A percentile compares a stretch with the other conserved stretches of the same genome.
Evolutionary conservation across 2,888 invertebrate species (phyloP).

Genomic region (Torymus texanus): DNA sequence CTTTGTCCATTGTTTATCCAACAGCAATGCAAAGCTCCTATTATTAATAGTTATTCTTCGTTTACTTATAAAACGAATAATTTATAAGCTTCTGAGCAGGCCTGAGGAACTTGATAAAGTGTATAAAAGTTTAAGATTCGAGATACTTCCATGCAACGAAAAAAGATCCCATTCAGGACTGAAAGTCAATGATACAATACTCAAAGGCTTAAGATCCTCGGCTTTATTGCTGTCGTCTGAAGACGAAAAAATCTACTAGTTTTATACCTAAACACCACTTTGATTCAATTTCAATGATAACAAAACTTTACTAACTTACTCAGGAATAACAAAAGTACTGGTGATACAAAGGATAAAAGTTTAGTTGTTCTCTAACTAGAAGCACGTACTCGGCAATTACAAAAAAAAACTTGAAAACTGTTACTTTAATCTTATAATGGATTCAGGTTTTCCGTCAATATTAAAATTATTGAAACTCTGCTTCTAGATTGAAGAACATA

Average conservation of each 20-base stretch:
- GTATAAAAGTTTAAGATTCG: constrained; percentile 15
- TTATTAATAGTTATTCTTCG: constrained; percentile 50
- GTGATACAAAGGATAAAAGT: constrained; percentile 50
- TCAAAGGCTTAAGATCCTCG: constrained; percentile 29
- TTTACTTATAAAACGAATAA: constrained; percentile 46
- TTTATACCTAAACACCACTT: constrained; percentile 70
- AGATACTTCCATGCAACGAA: constrained; percentile 65
- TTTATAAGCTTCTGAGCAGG: constrained; percentile 33
- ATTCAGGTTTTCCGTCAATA: not conserved
- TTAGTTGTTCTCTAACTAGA: constrained; percentile 31
- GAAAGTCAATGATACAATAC: constrained; percentile 22
- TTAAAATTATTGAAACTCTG: not conserved
- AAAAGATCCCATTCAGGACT: constrained; percentile 29
- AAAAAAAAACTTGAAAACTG: not conserved
- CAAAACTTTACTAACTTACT: constrained; percentile 63
- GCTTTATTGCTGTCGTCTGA: constrained; percentile 52
- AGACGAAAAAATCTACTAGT: constrained; percentile 60
- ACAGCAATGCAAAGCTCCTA: constrained; percentile 26
- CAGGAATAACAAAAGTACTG: constrained; percentile 67
- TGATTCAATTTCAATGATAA: constrained; percentile 63
- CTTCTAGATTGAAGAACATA: constrained; percentile 9
- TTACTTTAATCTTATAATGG: not conserved
- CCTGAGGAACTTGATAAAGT: constrained; percentile 22
- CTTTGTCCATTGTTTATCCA: constrained; percentile 10
- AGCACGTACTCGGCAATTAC: not conserved